Evolutionary conservation across 2,888 invertebrate genomes (phyloP).

Genomic region (Hyposoter dolosus): DNA sequence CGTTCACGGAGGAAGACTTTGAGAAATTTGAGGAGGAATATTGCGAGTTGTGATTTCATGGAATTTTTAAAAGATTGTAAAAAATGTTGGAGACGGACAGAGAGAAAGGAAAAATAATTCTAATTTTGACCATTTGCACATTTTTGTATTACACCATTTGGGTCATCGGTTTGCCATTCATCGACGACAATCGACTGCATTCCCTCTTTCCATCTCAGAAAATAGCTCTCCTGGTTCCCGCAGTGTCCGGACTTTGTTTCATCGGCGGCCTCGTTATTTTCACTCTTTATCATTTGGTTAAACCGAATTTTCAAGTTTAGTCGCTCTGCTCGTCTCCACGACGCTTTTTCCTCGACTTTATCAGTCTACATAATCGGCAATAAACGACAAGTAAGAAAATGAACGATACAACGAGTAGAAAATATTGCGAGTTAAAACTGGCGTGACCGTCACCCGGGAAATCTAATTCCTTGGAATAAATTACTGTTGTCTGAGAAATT

Average conservation of each 20-base stretch:
- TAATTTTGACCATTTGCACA: slow-evolving; percentile 86
- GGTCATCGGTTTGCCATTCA: slow-evolving; percentile 90
- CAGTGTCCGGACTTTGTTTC: slow-evolving; percentile 87
- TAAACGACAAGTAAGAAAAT: no score
- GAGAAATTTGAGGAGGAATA: slow-evolving; percentile 89
- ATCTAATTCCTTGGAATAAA: background rate
- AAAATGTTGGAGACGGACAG: slow-evolving; percentile 85
- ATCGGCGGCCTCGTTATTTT: slow-evolving; percentile 89
- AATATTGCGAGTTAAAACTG: no score
- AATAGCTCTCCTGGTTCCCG: slow-evolving; percentile 87
- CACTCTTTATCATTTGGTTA: slow-evolving; percentile 87
- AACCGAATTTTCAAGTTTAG: background rate
- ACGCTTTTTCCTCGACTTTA: background rate
- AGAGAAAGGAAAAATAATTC: slow-evolving; percentile 87
- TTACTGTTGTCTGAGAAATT: background rate
- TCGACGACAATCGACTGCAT: slow-evolving; percentile 87
- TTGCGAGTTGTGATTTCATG: slow-evolving; percentile 48
- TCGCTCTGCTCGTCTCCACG: background rate
- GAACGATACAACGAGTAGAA: no score
- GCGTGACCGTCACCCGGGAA: background rate
- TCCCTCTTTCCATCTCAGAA: slow-evolving; percentile 78
- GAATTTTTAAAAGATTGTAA: background rate
- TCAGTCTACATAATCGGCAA: no score
- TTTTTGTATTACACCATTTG: slow-evolving; percentile 88
- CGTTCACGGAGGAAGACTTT: slow-evolving; percentile 90